A percentile compares a stretch with the other conserved stretches of the same genome.
Conservation (phyloP, 2,888 invertebrate species). For the Athalia circularis region DNA sequence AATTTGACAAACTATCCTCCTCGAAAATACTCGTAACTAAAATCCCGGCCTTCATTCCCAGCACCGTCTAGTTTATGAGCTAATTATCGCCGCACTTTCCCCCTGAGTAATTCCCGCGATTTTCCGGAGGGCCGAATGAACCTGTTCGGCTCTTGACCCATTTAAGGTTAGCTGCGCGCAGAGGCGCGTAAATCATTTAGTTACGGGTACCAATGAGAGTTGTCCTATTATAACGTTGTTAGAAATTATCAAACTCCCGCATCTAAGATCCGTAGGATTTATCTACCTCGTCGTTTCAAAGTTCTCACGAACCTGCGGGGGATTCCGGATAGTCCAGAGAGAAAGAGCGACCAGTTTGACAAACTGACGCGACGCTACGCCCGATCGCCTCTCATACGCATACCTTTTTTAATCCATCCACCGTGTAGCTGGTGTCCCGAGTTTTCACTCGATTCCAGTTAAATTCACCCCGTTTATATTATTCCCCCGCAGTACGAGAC, state of each 20-base stretch:
- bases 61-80: too few species aligned
- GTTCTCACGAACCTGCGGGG: slow-evolving; percentile 23
- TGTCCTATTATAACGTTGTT: slow-evolving; percentile 41
- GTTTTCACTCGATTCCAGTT: too few species aligned
- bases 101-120: background rate
- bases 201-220: slow-evolving; percentile 36
- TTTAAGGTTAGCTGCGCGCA: background rate
- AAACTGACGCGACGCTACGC: slow-evolving; percentile 10
- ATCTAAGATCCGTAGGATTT: slow-evolving; percentile 39
- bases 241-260: slow-evolving; percentile 22
- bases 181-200: slow-evolving; percentile 24
- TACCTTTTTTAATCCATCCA: too few species aligned
- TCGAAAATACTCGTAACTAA: too few species aligned
- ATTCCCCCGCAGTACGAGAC: background rate
- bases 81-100: background rate
- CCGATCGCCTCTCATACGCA: background rate
- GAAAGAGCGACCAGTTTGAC: background rate
- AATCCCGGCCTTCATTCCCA: too few species aligned
- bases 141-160: slow-evolving; percentile 5
- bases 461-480: too few species aligned
- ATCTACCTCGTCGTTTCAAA: slow-evolving; percentile 32
- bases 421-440: too few species aligned
- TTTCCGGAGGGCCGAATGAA: background rate
- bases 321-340: slow-evolving; percentile 21
- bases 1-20: too few species aligned